A percentile compares a stretch with the other conserved stretches of the same genome.
Conservation (phyloP, 2,888 invertebrate species). For the Habrosyne pyritoides region DNA sequence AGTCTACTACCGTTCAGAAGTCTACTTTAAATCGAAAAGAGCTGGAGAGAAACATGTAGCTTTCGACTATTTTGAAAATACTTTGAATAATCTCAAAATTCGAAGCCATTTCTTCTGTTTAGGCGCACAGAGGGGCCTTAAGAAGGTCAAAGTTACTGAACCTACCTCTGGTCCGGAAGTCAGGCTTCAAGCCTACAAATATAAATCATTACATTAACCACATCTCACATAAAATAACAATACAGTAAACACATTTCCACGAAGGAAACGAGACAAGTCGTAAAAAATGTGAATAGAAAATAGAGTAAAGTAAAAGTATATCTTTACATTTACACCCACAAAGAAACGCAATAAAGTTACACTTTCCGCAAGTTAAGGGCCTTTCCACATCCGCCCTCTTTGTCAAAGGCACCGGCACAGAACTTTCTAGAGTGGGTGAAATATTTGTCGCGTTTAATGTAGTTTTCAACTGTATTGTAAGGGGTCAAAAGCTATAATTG, state of each 20-base stretch:
- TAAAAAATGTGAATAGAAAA: constrained; percentile 7
- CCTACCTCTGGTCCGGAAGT: too few relatives aligned
- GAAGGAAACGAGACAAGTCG: not conserved
- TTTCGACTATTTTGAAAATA: too few relatives aligned
- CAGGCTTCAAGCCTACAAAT: too few relatives aligned
- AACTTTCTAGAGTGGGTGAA: not conserved
- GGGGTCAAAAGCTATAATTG: not conserved
- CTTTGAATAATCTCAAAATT: too few relatives aligned
- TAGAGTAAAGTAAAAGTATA: not conserved
- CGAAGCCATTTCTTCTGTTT: too few relatives aligned
- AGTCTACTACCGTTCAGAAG: too few relatives aligned
- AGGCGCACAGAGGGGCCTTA: too few relatives aligned
- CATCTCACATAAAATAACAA: not conserved
- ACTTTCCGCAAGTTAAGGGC: constrained; percentile 9
- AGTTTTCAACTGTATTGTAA: not conserved
- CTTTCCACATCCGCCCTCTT: not conserved
- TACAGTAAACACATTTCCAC: not conserved
- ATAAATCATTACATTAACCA: too few relatives aligned
- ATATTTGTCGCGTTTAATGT: not conserved
- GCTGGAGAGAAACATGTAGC: too few relatives aligned
- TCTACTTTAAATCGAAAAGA: too few relatives aligned
- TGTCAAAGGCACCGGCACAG: not conserved
- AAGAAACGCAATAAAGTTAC: constrained; percentile 10
- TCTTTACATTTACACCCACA: constrained; percentile 3
- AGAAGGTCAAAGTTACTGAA: too few relatives aligned